Conservation (phyloP, 2,797 vertebrate species). For the Paramormyrops hopkinsi region DNA sequence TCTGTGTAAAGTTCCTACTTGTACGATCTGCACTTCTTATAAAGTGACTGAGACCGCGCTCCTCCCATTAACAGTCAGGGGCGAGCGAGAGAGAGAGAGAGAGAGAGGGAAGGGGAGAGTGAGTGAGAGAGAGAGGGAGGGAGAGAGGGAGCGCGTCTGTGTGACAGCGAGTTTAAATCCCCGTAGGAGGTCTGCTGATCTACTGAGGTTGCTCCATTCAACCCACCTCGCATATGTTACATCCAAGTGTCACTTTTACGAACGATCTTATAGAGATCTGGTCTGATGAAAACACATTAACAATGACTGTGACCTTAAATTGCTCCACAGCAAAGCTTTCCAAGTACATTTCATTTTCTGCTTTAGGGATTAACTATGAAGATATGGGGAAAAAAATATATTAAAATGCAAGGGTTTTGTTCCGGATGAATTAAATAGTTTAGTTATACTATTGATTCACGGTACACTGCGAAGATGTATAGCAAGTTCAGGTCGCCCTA, state of each 20-base stretch:
- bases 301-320: not conserved
- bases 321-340: not conserved
- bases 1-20: slow-evolving; percentile 70
- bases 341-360: not conserved
- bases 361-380: not conserved
- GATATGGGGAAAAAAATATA: not conserved
- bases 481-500: not conserved
- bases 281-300: not conserved
- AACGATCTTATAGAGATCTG: not conserved
- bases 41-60: slow-evolving; percentile 52
- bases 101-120: not conserved
- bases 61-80: slow-evolving; percentile 13
- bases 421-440: not conserved
- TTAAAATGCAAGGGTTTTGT: not conserved
- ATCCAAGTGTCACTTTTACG: not conserved
- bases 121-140: not conserved
- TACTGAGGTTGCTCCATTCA: not conserved
- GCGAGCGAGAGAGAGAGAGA: not conserved
- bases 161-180: not conserved
- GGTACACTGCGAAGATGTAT: not conserved
- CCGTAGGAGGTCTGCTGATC: not conserved
- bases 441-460: not conserved
- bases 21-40: slow-evolving; percentile 74
- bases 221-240: not conserved
- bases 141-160: not conserved